These are phyloP conservation scores for Balearica regulorum DNA, from an alignment of 2,797 vertebrate species.

Conservation along the genomic window DNA sequence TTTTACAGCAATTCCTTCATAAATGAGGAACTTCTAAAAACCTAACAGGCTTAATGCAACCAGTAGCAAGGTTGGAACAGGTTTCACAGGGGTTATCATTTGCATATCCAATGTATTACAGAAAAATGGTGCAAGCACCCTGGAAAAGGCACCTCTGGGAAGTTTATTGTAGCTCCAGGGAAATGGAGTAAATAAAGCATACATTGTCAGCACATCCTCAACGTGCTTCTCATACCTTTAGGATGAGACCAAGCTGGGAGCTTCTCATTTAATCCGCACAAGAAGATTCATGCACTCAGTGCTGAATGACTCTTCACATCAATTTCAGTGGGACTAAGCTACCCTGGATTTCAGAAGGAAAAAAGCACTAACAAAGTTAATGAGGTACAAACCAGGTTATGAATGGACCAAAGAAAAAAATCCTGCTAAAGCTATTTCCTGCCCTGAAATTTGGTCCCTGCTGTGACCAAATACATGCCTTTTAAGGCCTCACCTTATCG, in stretches of 20 bases:
- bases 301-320: slow-evolving; percentile 27
- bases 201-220: neutral
- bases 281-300: neutral
- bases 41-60: neutral
- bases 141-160: neutral
- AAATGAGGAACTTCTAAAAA: neutral
- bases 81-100: neutral
- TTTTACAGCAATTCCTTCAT: neutral
- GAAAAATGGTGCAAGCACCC: neutral
- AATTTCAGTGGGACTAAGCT: slow-evolving; percentile 37
- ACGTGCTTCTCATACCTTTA: neutral
- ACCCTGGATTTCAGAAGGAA: slow-evolving; percentile 26
- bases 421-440: slow-evolving; percentile 60
- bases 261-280: neutral
- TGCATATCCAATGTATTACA: neutral
- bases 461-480: slow-evolving; percentile 25
- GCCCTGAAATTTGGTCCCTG: too few relatives aligned
- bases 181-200: neutral
- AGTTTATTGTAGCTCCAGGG: neutral
- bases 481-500: slow-evolving; percentile 2
- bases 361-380: slow-evolving; percentile 62
- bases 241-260: neutral
- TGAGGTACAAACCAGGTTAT: slow-evolving; percentile 65
- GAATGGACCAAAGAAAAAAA: slow-evolving; percentile 51
- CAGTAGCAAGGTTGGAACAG: neutral